Conservation (phyloP, 2,113 vertebrate genomes). For the Lagopus leucura region DNA sequence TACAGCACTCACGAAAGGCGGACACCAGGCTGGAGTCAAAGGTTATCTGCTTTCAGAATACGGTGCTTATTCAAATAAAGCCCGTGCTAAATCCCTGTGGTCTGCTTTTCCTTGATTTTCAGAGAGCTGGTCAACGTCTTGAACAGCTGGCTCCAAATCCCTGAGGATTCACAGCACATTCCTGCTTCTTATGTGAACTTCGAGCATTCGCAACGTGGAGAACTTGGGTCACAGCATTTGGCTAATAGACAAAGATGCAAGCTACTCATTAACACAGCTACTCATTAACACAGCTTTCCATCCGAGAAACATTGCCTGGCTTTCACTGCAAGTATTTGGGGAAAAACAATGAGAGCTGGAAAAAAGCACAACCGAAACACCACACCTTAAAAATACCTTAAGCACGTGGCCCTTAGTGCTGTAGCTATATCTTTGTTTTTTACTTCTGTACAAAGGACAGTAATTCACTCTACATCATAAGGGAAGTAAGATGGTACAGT, state of each 20-base stretch:
- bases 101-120: constrained; percentile 31
- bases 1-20: not conserved
- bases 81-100: constrained; percentile 8
- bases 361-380: not conserved
- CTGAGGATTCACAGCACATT: constrained; percentile 38
- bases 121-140: constrained; percentile 34
- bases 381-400: not conserved
- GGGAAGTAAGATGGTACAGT: not conserved
- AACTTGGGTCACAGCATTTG: not conserved
- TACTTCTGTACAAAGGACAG: not conserved
- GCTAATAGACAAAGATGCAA: not conserved
- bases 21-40: constrained; percentile 57
- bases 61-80: not conserved
- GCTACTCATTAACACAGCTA: not conserved
- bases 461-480: not conserved
- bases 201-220: not conserved
- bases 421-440: not conserved
- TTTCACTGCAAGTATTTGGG: not conserved
- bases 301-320: not conserved
- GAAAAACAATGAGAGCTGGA: not conserved
- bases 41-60: constrained; percentile 58
- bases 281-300: not conserved
- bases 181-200: not conserved
- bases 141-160: constrained; percentile 21
- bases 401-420: not conserved